These are phyloP conservation scores for Itoplectis maculator DNA, from an alignment of 2,888 invertebrate species.

Conservation along the genomic window DNA sequence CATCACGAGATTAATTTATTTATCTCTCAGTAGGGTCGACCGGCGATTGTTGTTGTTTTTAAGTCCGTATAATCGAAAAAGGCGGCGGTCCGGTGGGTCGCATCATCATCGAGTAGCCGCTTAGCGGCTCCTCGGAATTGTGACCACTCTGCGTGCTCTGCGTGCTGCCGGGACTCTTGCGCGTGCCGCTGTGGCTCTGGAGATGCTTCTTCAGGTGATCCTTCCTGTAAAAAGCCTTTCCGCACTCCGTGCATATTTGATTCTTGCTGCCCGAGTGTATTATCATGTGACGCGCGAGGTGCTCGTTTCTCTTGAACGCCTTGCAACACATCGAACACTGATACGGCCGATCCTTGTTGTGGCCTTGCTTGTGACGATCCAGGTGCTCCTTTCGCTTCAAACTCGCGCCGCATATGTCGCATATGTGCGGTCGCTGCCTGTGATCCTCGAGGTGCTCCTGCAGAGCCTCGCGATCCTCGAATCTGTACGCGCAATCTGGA, in stretches of 20 bases:
- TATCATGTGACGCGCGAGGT: constrained; percentile 92
- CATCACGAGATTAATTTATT: background rate
- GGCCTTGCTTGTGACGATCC: constrained; percentile 92
- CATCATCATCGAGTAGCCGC: constrained; percentile 81
- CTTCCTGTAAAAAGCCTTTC: constrained; percentile 92
- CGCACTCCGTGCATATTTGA: constrained; percentile 91
- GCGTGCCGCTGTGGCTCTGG: constrained; percentile 90
- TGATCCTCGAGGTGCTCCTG: constrained; percentile 91
- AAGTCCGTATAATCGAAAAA: constrained; percentile 82
- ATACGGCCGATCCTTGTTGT: constrained; percentile 93
- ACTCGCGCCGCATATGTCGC: constrained; percentile 92
- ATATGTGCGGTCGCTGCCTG: constrained; percentile 91
- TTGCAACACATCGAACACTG: constrained; percentile 92
- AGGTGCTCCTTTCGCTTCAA: constrained; percentile 92
- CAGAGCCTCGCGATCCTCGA: constrained; percentile 80
- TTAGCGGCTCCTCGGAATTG: constrained; percentile 76
- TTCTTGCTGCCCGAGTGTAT: constrained; percentile 94
- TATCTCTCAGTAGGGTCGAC: background rate
- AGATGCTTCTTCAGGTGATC: constrained; percentile 93
- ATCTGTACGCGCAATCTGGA: constrained; percentile 82
- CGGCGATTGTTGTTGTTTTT: constrained; percentile 68
- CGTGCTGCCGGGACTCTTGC: constrained; percentile 85
- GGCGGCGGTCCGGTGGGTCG: constrained; percentile 82
- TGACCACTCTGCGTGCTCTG: constrained; percentile 84
- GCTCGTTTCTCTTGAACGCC: constrained; percentile 93